Conservation (phyloP, 2,797 vertebrate genomes). For the Coreius guichenoti region DNA sequence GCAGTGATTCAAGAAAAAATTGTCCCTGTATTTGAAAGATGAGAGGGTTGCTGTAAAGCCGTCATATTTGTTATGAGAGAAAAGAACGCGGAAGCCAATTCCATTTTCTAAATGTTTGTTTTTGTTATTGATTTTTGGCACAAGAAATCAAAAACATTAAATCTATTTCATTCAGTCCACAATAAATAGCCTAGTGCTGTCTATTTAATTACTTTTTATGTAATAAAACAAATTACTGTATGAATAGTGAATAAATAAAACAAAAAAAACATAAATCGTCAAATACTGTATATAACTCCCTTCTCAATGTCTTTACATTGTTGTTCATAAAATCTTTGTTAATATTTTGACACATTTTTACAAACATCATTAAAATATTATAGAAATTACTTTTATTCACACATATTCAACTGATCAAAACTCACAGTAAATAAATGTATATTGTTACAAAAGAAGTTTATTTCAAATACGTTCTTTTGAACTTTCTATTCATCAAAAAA, state of each 20-base stretch:
- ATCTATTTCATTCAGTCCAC: background rate
- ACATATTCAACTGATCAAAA: background rate
- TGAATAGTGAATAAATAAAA: background rate
- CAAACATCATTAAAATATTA: background rate
- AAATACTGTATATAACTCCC: background rate
- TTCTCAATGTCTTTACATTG: background rate
- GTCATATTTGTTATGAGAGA: background rate
- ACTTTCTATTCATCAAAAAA: background rate
- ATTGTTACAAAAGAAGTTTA: background rate
- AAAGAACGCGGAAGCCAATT: background rate
- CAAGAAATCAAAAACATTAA: background rate
- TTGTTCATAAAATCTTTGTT: background rate
- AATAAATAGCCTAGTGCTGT: background rate
- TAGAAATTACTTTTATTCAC: background rate
- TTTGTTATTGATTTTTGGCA: background rate
- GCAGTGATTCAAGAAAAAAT: constrained; percentile 17
- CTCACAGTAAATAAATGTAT: background rate
- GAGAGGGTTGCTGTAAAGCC: constrained; percentile 20
- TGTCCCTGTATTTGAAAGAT: constrained; percentile 22
- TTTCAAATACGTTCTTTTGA: background rate
- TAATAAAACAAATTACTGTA: background rate
- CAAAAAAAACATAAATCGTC: background rate
- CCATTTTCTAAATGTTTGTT: background rate
- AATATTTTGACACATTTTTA: background rate
- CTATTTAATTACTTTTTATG: background rate